These are phyloP conservation scores for Antechinus flavipes DNA, from an alignment of 2,113 vertebrate species.

Conservation along the genomic window DNA sequence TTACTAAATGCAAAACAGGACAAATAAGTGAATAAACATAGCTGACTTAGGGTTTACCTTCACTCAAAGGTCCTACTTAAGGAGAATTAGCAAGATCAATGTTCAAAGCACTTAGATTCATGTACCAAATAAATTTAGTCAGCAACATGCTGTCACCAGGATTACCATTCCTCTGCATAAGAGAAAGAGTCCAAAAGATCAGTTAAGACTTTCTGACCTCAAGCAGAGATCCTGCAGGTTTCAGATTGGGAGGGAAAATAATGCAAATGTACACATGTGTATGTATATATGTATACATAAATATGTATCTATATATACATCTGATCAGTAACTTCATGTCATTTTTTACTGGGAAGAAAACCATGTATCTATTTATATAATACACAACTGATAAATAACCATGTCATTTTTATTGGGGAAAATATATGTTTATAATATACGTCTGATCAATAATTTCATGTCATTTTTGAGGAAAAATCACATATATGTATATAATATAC, in stretches of 20 bases:
- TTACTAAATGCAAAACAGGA: constrained; percentile 45
- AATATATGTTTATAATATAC: no score
- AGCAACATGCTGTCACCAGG: constrained; percentile 24
- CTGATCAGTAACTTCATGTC: no score
- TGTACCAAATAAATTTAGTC: constrained; percentile 36
- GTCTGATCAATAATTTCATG: no score
- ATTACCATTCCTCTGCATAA: constrained; percentile 33
- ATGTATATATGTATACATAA: no score
- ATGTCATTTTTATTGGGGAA: no score
- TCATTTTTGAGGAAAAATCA: no score
- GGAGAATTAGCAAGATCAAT: constrained; percentile 46
- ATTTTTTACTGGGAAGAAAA: no score
- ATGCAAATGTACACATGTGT: no score
- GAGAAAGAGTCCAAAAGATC: not conserved
- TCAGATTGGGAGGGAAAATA: not conserved
- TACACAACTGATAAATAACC: no score
- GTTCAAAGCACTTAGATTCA: not conserved
- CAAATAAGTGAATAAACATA: constrained; percentile 52
- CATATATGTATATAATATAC: no score
- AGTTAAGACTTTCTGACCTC: not conserved
- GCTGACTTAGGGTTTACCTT: constrained; percentile 46
- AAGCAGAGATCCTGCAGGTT: not conserved
- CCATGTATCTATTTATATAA: no score
- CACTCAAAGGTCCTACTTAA: constrained; percentile 37
- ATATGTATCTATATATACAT: no score